These are phyloP conservation scores for Phenacoccus solenopsis DNA, from an alignment of 1,140 invertebrate genomes.

Conservation along the genomic window DNA sequence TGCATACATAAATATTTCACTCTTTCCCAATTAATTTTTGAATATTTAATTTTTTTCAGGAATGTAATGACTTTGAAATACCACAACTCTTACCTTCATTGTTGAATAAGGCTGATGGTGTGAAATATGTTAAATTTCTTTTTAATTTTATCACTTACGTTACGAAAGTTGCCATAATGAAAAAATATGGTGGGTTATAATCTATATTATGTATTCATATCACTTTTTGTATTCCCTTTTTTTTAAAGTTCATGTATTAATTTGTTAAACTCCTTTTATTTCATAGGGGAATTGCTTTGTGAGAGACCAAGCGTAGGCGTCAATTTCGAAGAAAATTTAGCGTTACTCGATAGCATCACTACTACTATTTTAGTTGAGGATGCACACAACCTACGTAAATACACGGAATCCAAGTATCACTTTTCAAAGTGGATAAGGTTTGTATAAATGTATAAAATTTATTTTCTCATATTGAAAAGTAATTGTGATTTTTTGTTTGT, in stretches of 20 bases:
- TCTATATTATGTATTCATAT: too few species aligned
- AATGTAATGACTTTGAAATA: slow-evolving; percentile 5
- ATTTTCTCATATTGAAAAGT: too few species aligned
- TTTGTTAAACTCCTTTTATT: background rate
- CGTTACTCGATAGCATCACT: background rate
- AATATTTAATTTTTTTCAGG: slow-evolving; percentile 6
- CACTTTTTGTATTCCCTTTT: background rate
- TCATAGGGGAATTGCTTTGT: background rate
- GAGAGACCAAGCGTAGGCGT: background rate
- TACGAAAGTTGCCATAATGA: background rate
- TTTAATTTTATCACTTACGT: background rate
- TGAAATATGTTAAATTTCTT: background rate
- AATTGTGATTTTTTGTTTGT: background rate
- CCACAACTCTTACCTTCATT: background rate
- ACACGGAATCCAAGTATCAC: background rate
- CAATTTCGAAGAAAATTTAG: background rate
- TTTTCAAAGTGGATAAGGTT: too few species aligned
- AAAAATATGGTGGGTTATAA: background rate
- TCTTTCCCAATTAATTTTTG: background rate
- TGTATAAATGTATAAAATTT: too few species aligned
- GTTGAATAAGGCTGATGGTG: background rate
- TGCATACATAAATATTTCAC: background rate
- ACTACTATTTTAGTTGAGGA: background rate
- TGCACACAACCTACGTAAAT: background rate
- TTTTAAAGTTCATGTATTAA: background rate